These are phyloP conservation scores for Parascotia fuliginaria DNA, from an alignment of 2,888 invertebrate species.

Conservation along the genomic window DNA sequence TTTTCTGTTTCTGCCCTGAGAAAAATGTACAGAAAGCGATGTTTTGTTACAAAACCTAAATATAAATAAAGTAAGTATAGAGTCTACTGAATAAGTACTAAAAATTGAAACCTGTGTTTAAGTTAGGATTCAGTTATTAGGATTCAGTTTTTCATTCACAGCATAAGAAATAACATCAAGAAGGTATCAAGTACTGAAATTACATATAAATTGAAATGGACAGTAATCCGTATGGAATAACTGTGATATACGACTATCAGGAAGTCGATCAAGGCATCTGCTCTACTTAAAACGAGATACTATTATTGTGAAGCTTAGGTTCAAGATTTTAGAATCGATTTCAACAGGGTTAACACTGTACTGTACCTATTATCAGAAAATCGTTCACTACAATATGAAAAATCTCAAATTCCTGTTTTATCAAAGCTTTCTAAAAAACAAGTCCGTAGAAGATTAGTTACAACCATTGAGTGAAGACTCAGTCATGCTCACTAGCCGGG, in stretches of 20 bases:
- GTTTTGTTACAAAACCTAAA: too few relatives aligned
- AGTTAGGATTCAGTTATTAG: too few relatives aligned
- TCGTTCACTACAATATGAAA: not conserved
- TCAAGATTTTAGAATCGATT: slow-evolving; percentile 33
- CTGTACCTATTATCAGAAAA: too few relatives aligned
- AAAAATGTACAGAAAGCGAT: too few relatives aligned
- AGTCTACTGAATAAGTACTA: too few relatives aligned
- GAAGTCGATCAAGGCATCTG: slow-evolving; percentile 32
- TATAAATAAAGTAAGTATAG: too few relatives aligned
- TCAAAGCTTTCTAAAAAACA: slow-evolving; percentile 31
- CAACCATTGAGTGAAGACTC: slow-evolving; percentile 51
- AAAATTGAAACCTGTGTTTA: not conserved
- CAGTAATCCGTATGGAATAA: slow-evolving; percentile 36
- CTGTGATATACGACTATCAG: slow-evolving; percentile 32
- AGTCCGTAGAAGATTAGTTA: slow-evolving; percentile 39
- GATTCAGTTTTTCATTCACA: slow-evolving; percentile 3
- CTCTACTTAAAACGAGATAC: slow-evolving; percentile 30
- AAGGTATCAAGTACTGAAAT: slow-evolving; percentile 16
- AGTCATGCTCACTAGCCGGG: slow-evolving; percentile 67
- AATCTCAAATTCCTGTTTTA: slow-evolving; percentile 4
- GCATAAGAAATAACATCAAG: slow-evolving; percentile 20
- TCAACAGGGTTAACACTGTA: not conserved
- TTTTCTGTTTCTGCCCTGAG: too few relatives aligned
- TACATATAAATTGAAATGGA: slow-evolving; percentile 33
- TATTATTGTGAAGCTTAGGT: slow-evolving; percentile 32